Evolutionary conservation across 1,140 invertebrate species (phyloP), one percentile per base, ranked within the genome.

Genomic region (Drosophila tani): DNA sequence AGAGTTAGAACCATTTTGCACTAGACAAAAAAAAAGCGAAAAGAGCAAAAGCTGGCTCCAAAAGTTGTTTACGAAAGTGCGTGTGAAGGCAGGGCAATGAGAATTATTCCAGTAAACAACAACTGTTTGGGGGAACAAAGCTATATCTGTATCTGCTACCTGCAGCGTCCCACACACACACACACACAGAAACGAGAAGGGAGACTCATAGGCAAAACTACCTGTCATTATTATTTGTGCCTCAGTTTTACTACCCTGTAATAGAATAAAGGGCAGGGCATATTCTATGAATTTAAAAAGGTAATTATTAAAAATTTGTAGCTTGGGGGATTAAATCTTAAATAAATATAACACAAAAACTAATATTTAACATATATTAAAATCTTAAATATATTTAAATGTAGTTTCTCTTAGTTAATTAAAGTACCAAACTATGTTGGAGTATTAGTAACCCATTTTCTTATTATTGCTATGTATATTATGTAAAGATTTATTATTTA

Each of bases 1-100:
- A 38, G 29, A 47, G 40, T 41, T 58, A 43, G 17, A 53, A 55
- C 69, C 67, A 79, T 88, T 87, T 87, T 90, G 84, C 84, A 87
- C 47, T 66, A 71, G 8, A 68, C 76, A 73, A 80, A 70, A 71
- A 65, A 69, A 60, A 60, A 49, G 24, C 41, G 49, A 43, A 73
- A 77, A 32, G 53, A 71, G 35, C 32, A 15, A 49, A 79, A 79
- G 55, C 45, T 56, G 55, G 82, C 63, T 63, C 75, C 70, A 43
- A 79, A 82, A 87, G 88, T 91, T 91, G 87, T 91, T 91, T 91
- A 91, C 87, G 87, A 91, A 91, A 91, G 82, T 91, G 87, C 78
- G 87, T 91, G 75, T 65, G 69, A 91, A 85, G 85, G 49, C 45
- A 78, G 67, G 47, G 67, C 75, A 85, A 73, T 79, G 75, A 82